phyloP scores from a whole-genome alignment of 30 jellyfish, hydroid and myxozoan species.

The Calvadosia cruxmelitensis region DNA sequence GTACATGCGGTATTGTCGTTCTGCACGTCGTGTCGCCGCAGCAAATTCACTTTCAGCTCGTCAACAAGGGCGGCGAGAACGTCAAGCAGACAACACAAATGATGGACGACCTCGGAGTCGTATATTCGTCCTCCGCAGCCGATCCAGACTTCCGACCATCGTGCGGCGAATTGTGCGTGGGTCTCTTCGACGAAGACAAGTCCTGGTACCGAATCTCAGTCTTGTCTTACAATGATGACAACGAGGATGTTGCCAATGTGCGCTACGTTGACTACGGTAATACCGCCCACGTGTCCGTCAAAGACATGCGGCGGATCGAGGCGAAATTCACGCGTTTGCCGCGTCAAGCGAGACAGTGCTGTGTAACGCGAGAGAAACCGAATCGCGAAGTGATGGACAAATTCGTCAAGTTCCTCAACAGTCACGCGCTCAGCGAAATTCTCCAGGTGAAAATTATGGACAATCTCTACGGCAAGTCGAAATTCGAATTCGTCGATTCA shows the following conservation, averaged over 20 bases:
- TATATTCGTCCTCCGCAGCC: neutral
- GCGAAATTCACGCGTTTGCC: neutral
- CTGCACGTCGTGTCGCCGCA: neutral
- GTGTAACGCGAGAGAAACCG: neutral
- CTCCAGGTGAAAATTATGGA: neutral
- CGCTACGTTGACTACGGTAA: neutral
- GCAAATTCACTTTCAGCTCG: neutral
- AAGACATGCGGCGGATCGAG: neutral
- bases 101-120: neutral
- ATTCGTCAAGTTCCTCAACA: neutral
- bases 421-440: neutral
- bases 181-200: neutral
- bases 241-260: neutral
- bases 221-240: neutral
- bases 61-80: neutral
- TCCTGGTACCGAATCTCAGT: neutral
- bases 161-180: neutral
- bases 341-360: neutral
- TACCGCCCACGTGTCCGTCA: neutral
- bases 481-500: neutral
- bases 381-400: neutral
- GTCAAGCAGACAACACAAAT: neutral
- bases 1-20: neutral
- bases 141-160: neutral
- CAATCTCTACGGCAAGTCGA: neutral